Base-by-base conservation (phyloP, 2,113 vertebrate genomes). In the Cyanocitta stelleri region DNA sequence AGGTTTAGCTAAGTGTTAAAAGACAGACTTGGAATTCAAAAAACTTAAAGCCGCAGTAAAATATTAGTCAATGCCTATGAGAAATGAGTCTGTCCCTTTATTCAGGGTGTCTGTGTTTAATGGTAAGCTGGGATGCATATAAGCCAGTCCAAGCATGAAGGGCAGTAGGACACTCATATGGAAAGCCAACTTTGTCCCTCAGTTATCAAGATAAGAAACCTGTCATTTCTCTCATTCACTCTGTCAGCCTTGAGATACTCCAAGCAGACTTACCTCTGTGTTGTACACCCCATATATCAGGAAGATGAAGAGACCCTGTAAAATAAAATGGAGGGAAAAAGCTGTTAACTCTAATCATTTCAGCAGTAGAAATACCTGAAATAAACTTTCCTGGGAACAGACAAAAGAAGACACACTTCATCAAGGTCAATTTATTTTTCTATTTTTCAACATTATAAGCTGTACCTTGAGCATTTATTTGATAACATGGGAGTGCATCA, bases 151-250 rank as follows among this genome's bases (percentile, higher is more conserved):
- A 99, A 98, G 98, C 99, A 98, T 99, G 99, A 99, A 99, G 99
- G 99, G 99, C 99, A 99, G 98, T 97, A 97, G 98, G 98, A 99
- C 98, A 98, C 98, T 98, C 96, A 67, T 96, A 98, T 98, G 98
- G 98, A 98, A 98, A 98, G 98, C 98, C 98, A 98, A 97, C 97
- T 97, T 97, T 98, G 98, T 98, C 97, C 98, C 98, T 98, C 98
- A 98, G 98, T 98, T 98, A 98, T 99, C 98, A 99, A 98, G 98
- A 99, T 99, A 99, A 99, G 99, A 99, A 99, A 99, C 98, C 99
- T 99, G 99, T 99, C 99, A 99, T 99, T 99, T 99, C 99, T 98
- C 99, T 99, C 99, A 98, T 99, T 99, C 99, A 99, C 98, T 98
- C 98, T 99, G 98, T 99, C 99, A 99, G 99, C 99, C 99, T 99